Percentiles rank a stretch among this genome's conserved stretches.
These are phyloP conservation scores for Barnardius zonarius DNA, from an alignment of 2,113 vertebrate species.

Conservation along the genomic window DNA sequence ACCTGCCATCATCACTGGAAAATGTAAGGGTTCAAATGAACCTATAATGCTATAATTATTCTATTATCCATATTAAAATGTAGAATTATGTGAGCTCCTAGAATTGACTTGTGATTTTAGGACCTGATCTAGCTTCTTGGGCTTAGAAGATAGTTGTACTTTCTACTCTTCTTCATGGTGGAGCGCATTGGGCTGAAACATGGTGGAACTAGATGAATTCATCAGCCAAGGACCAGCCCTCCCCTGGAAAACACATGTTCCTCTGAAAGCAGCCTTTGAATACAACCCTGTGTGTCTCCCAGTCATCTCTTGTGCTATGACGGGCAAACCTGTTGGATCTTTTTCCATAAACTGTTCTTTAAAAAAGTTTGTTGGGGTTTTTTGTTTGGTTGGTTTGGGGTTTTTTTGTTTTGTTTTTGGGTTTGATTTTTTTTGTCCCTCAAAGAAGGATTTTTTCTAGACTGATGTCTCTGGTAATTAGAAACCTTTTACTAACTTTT, in stretches of 20 bases:
- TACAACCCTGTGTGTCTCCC: no score
- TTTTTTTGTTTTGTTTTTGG: not conserved
- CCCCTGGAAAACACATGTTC: not conserved
- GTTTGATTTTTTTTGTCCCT: not conserved
- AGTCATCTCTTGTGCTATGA: not conserved
- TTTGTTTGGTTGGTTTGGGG: not conserved
- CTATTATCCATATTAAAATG: not conserved
- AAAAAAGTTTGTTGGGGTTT: not conserved
- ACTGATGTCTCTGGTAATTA: not conserved
- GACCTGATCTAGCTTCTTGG: fast-evolving
- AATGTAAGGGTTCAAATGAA: not conserved
- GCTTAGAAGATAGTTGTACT: not conserved
- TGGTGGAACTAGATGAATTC: not conserved
- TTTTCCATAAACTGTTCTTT: not conserved
- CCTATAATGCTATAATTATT: not conserved
- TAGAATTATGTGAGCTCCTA: not conserved
- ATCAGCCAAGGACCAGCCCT: not conserved
- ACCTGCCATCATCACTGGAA: not conserved
- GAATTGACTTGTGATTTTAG: not conserved
- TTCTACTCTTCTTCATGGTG: fast-evolving
- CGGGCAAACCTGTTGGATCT: not conserved
- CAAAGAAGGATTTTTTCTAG: not conserved
- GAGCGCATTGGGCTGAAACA: not conserved
- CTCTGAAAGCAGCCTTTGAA: not conserved
- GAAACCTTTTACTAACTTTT: not conserved